phyloP scores from a whole-genome alignment of 2,888 invertebrate genomes.

The Pimpla rufipes region DNA sequence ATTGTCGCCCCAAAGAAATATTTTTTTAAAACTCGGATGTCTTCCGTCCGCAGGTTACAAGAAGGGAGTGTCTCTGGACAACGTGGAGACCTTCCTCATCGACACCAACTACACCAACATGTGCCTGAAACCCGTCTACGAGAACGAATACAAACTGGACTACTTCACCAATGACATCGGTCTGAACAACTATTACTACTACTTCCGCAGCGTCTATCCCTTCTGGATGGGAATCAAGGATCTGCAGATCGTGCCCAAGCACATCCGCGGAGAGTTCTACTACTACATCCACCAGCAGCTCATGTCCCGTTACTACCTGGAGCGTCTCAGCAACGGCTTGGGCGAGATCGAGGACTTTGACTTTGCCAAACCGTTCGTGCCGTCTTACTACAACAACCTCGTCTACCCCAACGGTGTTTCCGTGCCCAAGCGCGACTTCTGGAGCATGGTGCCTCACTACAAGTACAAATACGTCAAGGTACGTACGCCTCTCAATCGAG shows the following conservation, averaged over 20 bases:
- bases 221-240: conserved; percentile 89
- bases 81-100: conserved; percentile 73
- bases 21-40: too few relatives aligned
- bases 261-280: conserved; percentile 89
- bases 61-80: conserved; percentile 68
- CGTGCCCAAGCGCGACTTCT: conserved; percentile 87
- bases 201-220: conserved; percentile 89
- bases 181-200: conserved; percentile 90
- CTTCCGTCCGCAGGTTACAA: conserved; percentile 63
- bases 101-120: conserved; percentile 88
- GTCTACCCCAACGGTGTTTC: conserved; percentile 88
- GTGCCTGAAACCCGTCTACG: conserved; percentile 85
- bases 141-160: conserved; percentile 87
- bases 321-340: conserved; percentile 89
- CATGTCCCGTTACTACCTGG: conserved; percentile 90
- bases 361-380: conserved; percentile 86
- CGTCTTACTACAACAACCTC: conserved; percentile 88
- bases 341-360: conserved; percentile 88
- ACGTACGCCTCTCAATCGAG: conserved; percentile 67
- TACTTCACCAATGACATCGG: conserved; percentile 91
- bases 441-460: conserved; percentile 81
- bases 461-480: conserved; percentile 80
- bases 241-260: conserved; percentile 80
- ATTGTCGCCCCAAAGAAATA: too few relatives aligned
- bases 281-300: conserved; percentile 90